These are phyloP conservation scores for Morinoia aosen DNA, from an alignment of 2,888 invertebrate species.

Conservation along the genomic window DNA sequence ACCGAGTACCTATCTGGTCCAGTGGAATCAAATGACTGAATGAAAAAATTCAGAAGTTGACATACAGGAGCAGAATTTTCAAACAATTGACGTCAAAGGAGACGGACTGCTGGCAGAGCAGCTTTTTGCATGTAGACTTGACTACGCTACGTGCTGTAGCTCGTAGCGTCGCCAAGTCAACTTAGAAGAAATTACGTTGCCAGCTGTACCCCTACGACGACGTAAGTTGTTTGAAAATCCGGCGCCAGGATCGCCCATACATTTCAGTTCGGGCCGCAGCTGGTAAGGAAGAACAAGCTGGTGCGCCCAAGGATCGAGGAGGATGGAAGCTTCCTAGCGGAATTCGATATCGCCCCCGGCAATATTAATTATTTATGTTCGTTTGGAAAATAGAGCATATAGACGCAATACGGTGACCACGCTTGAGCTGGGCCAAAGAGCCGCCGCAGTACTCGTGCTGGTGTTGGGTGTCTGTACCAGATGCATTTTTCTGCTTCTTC, in stretches of 20 bases:
- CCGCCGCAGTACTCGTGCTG: background rate
- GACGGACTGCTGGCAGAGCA: no score
- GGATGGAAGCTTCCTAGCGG: background rate
- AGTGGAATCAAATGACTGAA: no score
- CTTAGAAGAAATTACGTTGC: no score
- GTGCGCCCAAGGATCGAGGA: background rate
- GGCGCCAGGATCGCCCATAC: background rate
- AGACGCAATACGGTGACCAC: background rate
- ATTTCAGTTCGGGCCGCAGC: background rate
- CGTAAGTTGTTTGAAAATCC: no score
- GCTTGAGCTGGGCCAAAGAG: background rate
- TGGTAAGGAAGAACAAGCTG: background rate
- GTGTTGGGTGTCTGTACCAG: background rate
- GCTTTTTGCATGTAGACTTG: no score
- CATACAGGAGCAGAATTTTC: no score
- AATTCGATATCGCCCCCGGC: background rate
- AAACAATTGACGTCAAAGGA: no score
- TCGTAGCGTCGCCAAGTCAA: no score
- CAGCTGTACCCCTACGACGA: no score
- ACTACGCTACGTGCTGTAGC: no score
- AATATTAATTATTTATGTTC: slow-evolving; percentile 17
- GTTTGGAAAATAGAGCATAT: background rate
- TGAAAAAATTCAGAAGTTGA: no score
- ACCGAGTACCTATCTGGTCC: no score
- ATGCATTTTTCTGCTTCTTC: background rate